Evolutionary conservation across 1,140 invertebrate species (phyloP).

Genomic region (Nixonia krombeini): DNA sequence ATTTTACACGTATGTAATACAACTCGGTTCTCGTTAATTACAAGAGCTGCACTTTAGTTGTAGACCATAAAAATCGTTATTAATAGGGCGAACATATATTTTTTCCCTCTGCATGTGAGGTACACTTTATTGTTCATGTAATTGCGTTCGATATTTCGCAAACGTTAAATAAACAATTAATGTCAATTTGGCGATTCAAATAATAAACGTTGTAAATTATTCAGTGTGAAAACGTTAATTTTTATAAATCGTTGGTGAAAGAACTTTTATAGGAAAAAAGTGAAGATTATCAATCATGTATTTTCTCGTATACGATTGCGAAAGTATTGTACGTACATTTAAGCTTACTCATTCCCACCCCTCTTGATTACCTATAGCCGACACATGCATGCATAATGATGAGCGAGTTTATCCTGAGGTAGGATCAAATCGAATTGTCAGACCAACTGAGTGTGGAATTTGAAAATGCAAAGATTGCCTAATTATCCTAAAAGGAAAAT

Average conservation of each 20-base stretch:
- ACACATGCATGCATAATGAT: neutral
- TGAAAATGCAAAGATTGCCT: constrained; percentile 36
- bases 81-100: neutral
- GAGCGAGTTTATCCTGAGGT: constrained; percentile 35
- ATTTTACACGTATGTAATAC: constrained; percentile 12
- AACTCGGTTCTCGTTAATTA: constrained; percentile 6
- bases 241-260: no score
- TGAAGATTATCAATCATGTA: neutral
- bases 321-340: no score
- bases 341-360: neutral
- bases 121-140: no score
- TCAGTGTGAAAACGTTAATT: no score
- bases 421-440: constrained; percentile 39
- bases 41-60: constrained; percentile 5
- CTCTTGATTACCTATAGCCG: neutral
- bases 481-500: neutral
- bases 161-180: no score
- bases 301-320: neutral
- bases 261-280: no score
- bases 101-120: no score
- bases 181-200: no score
- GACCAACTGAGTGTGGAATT: constrained; percentile 27
- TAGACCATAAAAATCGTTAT: constrained; percentile 15
- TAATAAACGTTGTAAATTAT: no score
- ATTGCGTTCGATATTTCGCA: no score